Base-by-base conservation (phyloP, 37 sponge, comb jelly and placozoan genomes). In the Bolinopsis microptera region DNA sequence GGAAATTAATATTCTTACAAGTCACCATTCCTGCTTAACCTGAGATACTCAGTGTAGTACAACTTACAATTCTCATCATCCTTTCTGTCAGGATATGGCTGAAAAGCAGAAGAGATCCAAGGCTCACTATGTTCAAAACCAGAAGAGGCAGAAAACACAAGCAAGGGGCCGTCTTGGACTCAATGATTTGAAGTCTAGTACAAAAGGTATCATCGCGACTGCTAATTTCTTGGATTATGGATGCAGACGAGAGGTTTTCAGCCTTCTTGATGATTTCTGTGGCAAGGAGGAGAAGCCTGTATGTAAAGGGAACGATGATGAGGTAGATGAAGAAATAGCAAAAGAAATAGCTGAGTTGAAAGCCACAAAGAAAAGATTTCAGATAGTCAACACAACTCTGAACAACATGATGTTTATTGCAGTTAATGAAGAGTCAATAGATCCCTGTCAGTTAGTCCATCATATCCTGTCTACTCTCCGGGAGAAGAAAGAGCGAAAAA, bases 391-490 rank as follows among this genome's bases (percentile, higher is more conserved):
- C 33, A 83, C 69, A n/a, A 95, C 95, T 39, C 90, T 94, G 16
- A 95, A 94, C 38, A 95, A 96, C 86, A 94, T 96, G 2, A 92
- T 96, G 48, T 97, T 97, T 35, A 94, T 97, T 24, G 69, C 69
- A 31, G 95, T 96, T 75, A 0, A 24, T 0, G 93, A 93, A 1
- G 38, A 80, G 0, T n/a, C 34, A 2, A 82, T 97, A n/a, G 70
- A 95, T 36, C 94, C 96, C 0, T 76, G 82, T 67, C 21, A 94
- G 24, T 69, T 97, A n/a, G 95, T 95, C 8, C 95, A 96, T 72
- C 0, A 76, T 32, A 94, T 96, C 32, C 69, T 96, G 69, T 61
- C 76, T 13, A 77, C 90, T 0, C 76, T 94, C 26, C 26, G 30
- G 67, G 69, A 76, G 22, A 93, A 40, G 34, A 69, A 77, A 8